Conservation (phyloP, 1,140 invertebrate species). For the Listronotus oregonensis region DNA sequence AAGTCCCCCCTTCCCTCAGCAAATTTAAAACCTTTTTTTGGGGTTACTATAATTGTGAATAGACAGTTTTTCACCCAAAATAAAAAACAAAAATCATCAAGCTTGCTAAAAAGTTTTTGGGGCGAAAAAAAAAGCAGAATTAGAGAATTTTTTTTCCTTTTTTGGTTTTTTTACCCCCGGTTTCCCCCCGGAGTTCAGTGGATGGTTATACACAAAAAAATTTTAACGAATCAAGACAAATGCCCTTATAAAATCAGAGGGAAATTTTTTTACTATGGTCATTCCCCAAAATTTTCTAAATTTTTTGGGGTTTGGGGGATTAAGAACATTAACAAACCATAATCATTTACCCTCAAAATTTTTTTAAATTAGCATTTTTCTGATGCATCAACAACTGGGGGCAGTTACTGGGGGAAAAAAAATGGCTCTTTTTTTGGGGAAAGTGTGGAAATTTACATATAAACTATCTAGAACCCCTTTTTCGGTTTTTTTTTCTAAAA, state of each 20-base stretch:
- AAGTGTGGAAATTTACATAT: conserved; percentile 25
- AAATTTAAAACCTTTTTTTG: too few relatives aligned
- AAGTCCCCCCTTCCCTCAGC: too few relatives aligned
- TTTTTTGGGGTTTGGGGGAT: conserved; percentile 51
- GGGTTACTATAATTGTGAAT: too few relatives aligned
- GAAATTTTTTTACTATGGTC: conserved; percentile 14
- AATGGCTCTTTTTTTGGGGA: conserved; percentile 16
- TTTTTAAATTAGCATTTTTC: conserved; percentile 10
- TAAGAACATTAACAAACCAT: conserved; percentile 26
- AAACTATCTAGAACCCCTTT: conserved; percentile 29
- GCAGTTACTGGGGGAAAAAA: not conserved
- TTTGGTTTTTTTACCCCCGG: not conserved
- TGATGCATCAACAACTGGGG: conserved; percentile 23
- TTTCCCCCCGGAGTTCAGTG: conserved; percentile 5
- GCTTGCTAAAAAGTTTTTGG: too few relatives aligned
- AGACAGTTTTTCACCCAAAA: too few relatives aligned
- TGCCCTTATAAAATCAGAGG: not conserved
- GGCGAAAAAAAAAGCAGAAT: not conserved
- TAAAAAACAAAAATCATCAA: too few relatives aligned
- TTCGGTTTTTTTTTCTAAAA: conserved; percentile 11
- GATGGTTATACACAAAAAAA: conserved; percentile 17
- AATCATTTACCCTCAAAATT: not conserved
- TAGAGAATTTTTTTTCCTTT: not conserved
- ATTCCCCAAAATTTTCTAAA: conserved; percentile 14
- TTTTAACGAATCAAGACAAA: not conserved